Conservation (phyloP, 2,888 invertebrate species). For the Aphidoletes aphidimyza region DNA sequence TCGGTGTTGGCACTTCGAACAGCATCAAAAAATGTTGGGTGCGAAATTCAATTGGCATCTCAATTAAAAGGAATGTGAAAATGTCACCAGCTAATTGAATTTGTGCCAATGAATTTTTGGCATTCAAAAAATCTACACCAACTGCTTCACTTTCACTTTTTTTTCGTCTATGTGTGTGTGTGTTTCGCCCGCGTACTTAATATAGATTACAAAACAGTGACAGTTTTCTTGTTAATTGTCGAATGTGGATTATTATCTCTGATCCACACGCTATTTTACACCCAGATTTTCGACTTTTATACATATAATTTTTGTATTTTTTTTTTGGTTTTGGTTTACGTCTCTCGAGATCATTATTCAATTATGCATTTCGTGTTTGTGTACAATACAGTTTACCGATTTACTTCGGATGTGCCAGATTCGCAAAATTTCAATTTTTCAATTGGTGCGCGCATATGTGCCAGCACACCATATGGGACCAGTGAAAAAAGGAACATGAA, state of each 20-base stretch:
- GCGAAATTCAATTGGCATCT: not conserved
- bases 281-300: conserved; percentile 8
- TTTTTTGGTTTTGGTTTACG: no score
- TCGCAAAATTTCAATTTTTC: not conserved
- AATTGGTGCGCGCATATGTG: not conserved
- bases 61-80: not conserved
- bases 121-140: conserved; percentile 14
- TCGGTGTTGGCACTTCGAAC: not conserved
- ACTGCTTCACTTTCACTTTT: conserved; percentile 31
- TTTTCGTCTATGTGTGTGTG: no score
- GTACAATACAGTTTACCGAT: no score
- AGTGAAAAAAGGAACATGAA: no score
- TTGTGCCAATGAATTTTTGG: not conserved
- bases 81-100: conserved; percentile 21
- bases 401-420: not conserved
- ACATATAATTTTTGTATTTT: no score
- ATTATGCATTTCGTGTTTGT: no score
- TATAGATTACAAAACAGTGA: not conserved
- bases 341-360: no score
- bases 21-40: not conserved
- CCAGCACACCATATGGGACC: no score
- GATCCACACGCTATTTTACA: not conserved
- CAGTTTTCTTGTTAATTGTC: not conserved
- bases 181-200: no score
- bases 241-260: no score